Conservation (phyloP, 2,888 invertebrate genomes). For the Troides helena region DNA sequence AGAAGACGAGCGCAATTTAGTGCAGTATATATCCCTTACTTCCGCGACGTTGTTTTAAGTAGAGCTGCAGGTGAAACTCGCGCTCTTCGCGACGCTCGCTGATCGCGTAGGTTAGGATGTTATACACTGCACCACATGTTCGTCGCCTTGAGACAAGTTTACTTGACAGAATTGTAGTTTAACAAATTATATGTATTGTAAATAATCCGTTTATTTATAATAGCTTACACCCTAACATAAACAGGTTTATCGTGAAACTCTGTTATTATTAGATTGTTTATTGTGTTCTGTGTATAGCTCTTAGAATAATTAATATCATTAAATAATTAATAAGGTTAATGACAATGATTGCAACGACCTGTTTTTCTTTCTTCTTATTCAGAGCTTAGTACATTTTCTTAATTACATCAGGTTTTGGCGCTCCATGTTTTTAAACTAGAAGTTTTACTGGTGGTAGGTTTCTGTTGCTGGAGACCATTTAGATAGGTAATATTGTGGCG, state of each 20-base stretch:
- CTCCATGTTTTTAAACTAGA: no score
- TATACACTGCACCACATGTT: not conserved
- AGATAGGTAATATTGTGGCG: no score
- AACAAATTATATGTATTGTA: constrained; percentile 3
- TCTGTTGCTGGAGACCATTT: no score
- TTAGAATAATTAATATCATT: not conserved
- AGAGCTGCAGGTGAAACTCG: no score
- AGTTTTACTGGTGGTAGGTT: no score
- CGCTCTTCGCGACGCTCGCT: no score
- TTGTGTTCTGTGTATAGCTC: constrained; percentile 3
- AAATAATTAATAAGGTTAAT: constrained; percentile 8
- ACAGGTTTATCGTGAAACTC: constrained; percentile 16
- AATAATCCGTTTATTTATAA: constrained; percentile 8
- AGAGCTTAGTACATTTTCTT: no score
- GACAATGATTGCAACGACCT: not conserved
- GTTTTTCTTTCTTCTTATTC: no score
- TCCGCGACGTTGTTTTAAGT: not conserved
- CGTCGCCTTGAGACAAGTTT: not conserved
- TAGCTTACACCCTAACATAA: constrained; percentile 4
- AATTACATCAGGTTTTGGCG: no score
- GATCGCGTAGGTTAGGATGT: no score
- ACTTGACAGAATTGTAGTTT: not conserved
- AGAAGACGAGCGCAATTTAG: no score
- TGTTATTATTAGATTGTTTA: constrained; percentile 19
- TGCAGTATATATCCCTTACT: not conserved